Evolutionary conservation across 2,113 vertebrate species (phyloP), one percentile per base, ranked within the genome.

Genomic region (Hippocampus abdominalis): DNA sequence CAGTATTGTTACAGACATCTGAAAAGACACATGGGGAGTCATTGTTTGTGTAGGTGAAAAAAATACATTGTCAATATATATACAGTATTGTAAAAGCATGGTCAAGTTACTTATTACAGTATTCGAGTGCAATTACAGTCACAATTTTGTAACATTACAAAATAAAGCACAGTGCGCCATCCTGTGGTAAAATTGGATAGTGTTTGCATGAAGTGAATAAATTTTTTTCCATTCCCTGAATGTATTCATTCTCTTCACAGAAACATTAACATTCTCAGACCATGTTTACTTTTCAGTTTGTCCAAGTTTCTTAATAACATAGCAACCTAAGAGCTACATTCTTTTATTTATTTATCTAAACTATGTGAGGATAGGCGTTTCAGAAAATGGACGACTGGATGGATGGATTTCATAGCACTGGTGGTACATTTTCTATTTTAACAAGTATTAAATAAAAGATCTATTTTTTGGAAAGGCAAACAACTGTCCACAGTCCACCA

Each of bases 1-100:
- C 94, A 84, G 96, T 95, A 93, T 93, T 98, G 79, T 97, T 98
- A 92, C 96, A 99, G 94, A 99, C 96, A 92, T 98, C 97, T 99
- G 70, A 25, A 60, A 60, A 8, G 6, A 74, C 16, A 79, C 21
- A 73, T 21, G 70, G 9, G 77, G 5, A 76, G 49, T 4, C 62
- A 21, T 49, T 8, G 49, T 51, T 65, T 15, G 16, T 18, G 10
- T 40, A 20, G 18, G 42, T 65, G 9, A 11, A 25, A 18, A 13
- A 64, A 23, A 23, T 23, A 23, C 5, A 44, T 40, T 60, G 27
- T 18, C 32, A 18, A 18, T 32, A 2, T 32, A 25, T 27, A n/a
- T n/a, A n/a, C n/a, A n/a, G n/a, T n/a, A n/a, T n/a, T n/a, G n/a
- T n/a, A n/a, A n/a, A n/a, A 62, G 60, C 13, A 51, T 39, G 25